Conservation (phyloP, 2,797 vertebrate species). For the Chaenodraco wilsoni region DNA sequence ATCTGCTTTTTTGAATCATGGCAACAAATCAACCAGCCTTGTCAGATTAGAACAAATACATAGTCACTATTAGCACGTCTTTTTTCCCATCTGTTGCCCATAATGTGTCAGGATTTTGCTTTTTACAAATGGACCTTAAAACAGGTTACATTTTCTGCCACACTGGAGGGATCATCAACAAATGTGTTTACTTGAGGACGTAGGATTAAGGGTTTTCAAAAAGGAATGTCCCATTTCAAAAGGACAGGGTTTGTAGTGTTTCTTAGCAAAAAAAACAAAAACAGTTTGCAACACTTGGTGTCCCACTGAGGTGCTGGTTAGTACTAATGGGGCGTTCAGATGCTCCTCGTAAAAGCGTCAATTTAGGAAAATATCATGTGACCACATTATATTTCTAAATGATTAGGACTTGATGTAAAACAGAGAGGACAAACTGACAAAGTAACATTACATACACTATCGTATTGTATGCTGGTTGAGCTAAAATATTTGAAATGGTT, state of each 20-base stretch:
- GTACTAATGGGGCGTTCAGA: conserved; percentile 35
- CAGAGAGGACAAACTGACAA: no score
- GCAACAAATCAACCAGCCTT: neutral
- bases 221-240: neutral
- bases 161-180: neutral
- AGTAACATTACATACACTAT: no score
- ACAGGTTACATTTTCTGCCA: neutral
- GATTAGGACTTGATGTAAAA: neutral
- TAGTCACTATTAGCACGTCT: neutral
- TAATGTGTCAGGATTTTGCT: neutral
- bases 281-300: conserved; percentile 7
- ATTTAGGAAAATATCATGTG: conserved; percentile 15
- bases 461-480: no score
- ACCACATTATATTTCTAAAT: neutral
- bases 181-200: neutral
- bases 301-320: conserved; percentile 24
- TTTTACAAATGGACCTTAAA: neutral
- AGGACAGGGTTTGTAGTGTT: neutral
- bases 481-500: no score
- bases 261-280: conserved; percentile 12
- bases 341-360: conserved; percentile 29
- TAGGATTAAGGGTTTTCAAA: neutral
- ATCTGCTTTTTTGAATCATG: neutral
- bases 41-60: neutral
- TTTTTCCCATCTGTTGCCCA: neutral